Conservation (phyloP, 2,797 vertebrate genomes). For the Brachyrhaphis roseni region DNA sequence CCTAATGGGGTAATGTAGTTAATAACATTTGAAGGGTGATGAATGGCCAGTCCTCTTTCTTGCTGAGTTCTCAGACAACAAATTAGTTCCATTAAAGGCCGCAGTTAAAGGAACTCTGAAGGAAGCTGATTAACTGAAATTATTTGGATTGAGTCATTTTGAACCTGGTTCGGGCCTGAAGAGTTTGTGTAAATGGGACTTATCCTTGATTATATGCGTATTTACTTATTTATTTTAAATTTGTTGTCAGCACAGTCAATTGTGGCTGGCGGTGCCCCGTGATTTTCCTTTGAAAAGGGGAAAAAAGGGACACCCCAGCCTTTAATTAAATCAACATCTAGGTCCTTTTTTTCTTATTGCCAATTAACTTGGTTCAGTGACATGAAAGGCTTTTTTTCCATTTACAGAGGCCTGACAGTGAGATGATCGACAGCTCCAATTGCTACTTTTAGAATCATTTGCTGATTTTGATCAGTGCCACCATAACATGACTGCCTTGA, state of each 20-base stretch:
- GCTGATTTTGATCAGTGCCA: constrained; percentile 63
- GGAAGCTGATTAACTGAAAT: constrained; percentile 78
- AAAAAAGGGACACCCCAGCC: constrained; percentile 17
- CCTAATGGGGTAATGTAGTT: constrained; percentile 81
- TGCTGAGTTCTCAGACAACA: constrained; percentile 77
- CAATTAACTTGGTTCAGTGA: constrained; percentile 68
- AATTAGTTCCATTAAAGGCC: constrained; percentile 80
- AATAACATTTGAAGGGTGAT: constrained; percentile 81
- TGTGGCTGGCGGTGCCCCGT: constrained; percentile 12
- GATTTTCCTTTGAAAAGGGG: constrained; percentile 45
- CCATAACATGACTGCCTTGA: constrained; percentile 53
- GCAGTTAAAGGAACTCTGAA: constrained; percentile 75
- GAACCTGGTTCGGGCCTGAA: constrained; percentile 54
- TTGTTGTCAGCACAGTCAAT: constrained; percentile 26
- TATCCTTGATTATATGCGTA: constrained; percentile 45
- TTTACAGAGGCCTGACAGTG: constrained; percentile 52
- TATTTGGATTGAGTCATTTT: constrained; percentile 65
- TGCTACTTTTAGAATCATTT: constrained; percentile 70
- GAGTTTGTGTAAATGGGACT: constrained; percentile 37
- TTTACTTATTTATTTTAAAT: constrained; percentile 49
- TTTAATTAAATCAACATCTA: constrained; percentile 73
- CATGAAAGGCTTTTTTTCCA: constrained; percentile 67
- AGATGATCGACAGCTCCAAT: constrained; percentile 66
- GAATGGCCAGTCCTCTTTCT: constrained; percentile 74
- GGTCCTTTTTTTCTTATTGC: constrained; percentile 64